A percentile compares a stretch with the other conserved stretches of the same genome.
phyloP scores from a whole-genome alignment of 2,797 vertebrate genomes.

The Pseudopleuronectes americanus region DNA sequence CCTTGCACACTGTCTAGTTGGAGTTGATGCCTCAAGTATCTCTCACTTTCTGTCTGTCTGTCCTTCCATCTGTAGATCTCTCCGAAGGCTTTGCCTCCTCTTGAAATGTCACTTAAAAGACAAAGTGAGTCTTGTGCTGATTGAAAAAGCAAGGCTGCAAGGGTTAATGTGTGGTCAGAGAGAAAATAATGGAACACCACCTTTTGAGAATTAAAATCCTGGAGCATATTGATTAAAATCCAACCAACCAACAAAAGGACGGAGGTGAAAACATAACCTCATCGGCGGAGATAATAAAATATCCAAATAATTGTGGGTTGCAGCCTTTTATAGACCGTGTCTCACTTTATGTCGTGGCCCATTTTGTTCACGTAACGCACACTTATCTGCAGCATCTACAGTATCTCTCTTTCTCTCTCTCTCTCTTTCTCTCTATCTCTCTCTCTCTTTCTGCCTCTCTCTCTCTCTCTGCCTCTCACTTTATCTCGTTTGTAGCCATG shows the following conservation, averaged over 20 bases:
- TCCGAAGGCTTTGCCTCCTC: too few relatives aligned
- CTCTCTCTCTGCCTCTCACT: conserved; percentile 20
- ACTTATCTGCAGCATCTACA: conserved; percentile 14
- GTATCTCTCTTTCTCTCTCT: conserved; percentile 11
- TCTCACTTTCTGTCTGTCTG: conserved; percentile 45
- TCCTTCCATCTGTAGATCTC: conserved; percentile 8
- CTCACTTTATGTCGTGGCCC: not conserved
- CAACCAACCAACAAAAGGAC: too few relatives aligned
- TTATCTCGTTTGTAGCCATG: conserved; percentile 50
- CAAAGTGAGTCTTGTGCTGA: conserved; percentile 4
- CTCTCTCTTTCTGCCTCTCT: too few relatives aligned
- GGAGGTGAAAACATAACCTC: too few relatives aligned
- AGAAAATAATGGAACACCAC: not conserved
- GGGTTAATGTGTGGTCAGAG: not conserved
- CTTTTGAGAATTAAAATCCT: too few relatives aligned
- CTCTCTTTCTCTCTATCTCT: conserved; percentile 26
- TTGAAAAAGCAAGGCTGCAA: conserved; percentile 11
- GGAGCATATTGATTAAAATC: too few relatives aligned
- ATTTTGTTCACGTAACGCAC: conserved; percentile 6
- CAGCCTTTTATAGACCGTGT: not conserved
- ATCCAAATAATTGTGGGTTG: not conserved
- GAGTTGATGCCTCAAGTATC: conserved; percentile 68
- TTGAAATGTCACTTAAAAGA: conserved; percentile 11
- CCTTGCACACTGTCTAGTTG: conserved; percentile 66
- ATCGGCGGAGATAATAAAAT: too few relatives aligned